These are phyloP conservation scores for Trididemnum clinides DNA, from an alignment of 23 tunicate species.

Conservation along the genomic window DNA sequence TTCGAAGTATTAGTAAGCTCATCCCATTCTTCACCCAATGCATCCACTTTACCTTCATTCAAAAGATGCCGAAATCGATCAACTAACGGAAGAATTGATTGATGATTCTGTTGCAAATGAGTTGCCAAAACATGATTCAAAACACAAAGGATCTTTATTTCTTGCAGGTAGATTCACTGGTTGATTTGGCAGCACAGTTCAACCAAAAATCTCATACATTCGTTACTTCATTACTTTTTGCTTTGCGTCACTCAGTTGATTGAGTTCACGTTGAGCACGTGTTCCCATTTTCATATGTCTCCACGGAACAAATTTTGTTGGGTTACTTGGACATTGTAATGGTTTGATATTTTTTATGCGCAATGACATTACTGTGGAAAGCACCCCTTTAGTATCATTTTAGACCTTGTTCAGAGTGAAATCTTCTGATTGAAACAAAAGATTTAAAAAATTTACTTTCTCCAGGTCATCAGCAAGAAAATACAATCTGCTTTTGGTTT, in stretches of 20 bases:
- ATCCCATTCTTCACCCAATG: neutral
- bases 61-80: no score
- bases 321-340: neutral
- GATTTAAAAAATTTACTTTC: neutral
- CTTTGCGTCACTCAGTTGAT: neutral
- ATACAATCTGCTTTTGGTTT: neutral
- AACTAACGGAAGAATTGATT: no score
- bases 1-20: neutral
- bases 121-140: neutral
- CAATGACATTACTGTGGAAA: neutral
- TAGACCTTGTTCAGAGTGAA: neutral
- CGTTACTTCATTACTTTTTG: neutral
- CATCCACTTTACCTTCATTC: neutral
- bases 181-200: constrained; percentile 5
- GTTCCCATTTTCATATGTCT: neutral
- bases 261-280: neutral
- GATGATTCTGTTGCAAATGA: neutral
- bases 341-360: neutral
- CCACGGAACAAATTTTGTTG: neutral
- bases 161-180: neutral
- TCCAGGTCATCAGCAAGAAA: neutral
- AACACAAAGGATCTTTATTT: constrained; percentile 1
- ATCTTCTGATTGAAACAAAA: neutral
- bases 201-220: neutral
- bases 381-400: neutral